Evolutionary conservation across 1,140 invertebrate species (phyloP), one percentile per base, ranked within the genome.

Genomic region (Octopus sinensis): DNA sequence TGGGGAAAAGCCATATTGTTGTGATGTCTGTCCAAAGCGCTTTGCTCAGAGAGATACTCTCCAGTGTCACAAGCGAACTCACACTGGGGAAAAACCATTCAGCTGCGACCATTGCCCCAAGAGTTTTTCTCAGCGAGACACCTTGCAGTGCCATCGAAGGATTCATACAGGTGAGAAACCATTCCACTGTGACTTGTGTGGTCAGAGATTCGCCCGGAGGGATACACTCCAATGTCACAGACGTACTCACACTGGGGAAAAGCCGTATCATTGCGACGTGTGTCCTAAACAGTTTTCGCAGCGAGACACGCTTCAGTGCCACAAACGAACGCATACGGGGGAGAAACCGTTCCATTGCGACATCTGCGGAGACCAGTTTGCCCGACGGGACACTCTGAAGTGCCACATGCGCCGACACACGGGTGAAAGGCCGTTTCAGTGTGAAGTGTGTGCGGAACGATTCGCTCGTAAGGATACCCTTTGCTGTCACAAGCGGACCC

Each of bases 1-100:
- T 0, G 98, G 97, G 0, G 97, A 98, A 91, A 99, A 98, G 88
- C 98, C 98, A 0, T 99, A 98, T 91, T 95, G 95, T 0, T 99
- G 98, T 91, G 95, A 96, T 12, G 96, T 98, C 87, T 99, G 98
- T 91, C 96, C 95, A 54, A 99, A 99, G 90, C 93, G 95, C 79
- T 99, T 99, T 92, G 98, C 96, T 3, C 92, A 97, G 43, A 96
- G 97, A 0, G 97, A 96, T 91, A 95, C 97, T 0, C 93, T 99
- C 4, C 95, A 96, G 89, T 97, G 97, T 85, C 97, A 98, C 88
- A 93, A 98, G 82, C 92, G 98, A 52, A 97, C 96, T 4, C 98
- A 99, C 91, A 98, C 97, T 0, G 98, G 97, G 0, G 97, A 98
- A 91, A 99, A 98, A 89, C 79, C 81, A 73, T 84, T 80, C 78